These are phyloP conservation scores for Trichomycterus rosablanca DNA, from an alignment of 2,113 vertebrate species.

Conservation along the genomic window DNA sequence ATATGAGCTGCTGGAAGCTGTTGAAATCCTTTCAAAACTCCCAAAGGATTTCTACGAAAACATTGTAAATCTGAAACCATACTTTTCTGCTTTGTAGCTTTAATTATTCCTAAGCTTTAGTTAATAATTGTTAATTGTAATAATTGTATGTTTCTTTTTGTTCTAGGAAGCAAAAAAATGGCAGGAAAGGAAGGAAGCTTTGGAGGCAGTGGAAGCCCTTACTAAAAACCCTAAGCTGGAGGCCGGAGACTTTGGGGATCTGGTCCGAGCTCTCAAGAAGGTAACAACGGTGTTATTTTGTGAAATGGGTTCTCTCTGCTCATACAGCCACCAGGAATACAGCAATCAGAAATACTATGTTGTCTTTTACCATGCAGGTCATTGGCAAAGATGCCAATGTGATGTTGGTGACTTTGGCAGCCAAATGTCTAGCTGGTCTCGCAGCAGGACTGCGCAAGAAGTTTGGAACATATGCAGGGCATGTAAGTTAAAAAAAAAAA, in stretches of 20 bases:
- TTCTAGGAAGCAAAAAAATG: constrained; percentile 96
- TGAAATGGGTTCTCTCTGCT: background rate
- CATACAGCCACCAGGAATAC: too few species aligned
- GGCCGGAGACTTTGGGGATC: constrained; percentile 88
- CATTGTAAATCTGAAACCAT: constrained; percentile 76
- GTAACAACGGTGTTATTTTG: constrained; percentile 54
- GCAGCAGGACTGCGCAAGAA: constrained; percentile 92
- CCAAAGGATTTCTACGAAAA: constrained; percentile 98
- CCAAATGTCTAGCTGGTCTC: constrained; percentile 88
- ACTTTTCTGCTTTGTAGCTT: background rate
- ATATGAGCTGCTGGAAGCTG: constrained; percentile 91
- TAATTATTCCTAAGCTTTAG: too few species aligned
- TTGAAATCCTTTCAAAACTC: constrained; percentile 92
- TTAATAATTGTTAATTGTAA: background rate
- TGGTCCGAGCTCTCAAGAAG: constrained; percentile 93
- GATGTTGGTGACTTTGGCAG: constrained; percentile 91
- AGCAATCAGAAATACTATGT: too few species aligned
- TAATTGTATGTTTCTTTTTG: constrained; percentile 22
- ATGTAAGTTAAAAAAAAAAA: constrained; percentile 67
- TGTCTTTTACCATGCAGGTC: constrained; percentile 68
- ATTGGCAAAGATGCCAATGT: constrained; percentile 97
- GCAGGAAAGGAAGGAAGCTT: constrained; percentile 96
- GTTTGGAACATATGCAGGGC: constrained; percentile 91
- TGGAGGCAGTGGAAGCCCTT: constrained; percentile 85
- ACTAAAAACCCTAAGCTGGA: constrained; percentile 92